Evolutionary conservation across 2,888 invertebrate species (phyloP).

Genomic region (Parnassius smintheus): DNA sequence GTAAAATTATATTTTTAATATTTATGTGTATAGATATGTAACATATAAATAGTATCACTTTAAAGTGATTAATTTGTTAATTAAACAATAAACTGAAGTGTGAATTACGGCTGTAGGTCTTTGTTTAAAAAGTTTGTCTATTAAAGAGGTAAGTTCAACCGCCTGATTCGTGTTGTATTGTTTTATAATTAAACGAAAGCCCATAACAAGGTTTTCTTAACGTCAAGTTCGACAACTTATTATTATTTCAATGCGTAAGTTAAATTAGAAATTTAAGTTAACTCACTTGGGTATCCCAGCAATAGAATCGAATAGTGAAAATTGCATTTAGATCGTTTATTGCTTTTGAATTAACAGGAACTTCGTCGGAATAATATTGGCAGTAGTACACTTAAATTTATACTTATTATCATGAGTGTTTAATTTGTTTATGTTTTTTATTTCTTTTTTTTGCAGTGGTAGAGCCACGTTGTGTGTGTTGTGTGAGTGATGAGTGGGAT

Average conservation of each 20-base stretch:
- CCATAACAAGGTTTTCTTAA: constrained; percentile 21
- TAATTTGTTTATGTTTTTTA: too few relatives aligned
- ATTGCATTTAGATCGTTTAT: constrained; percentile 26
- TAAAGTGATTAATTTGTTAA: not conserved
- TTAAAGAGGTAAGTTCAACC: constrained; percentile 24
- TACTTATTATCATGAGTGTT: too few relatives aligned
- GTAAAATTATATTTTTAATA: too few relatives aligned
- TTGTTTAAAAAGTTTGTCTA: constrained; percentile 23
- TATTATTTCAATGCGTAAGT: constrained; percentile 27
- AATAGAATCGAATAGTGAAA: constrained; percentile 23
- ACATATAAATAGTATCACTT: too few relatives aligned
- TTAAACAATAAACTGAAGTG: constrained; percentile 10
- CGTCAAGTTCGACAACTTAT: constrained; percentile 23
- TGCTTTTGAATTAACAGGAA: constrained; percentile 14
- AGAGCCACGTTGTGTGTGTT: too few relatives aligned
- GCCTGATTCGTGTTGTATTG: constrained; percentile 24
- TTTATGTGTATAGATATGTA: too few relatives aligned
- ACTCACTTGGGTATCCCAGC: constrained; percentile 18
- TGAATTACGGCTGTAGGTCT: constrained; percentile 20
- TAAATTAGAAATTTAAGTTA: constrained; percentile 24
- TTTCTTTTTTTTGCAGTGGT: too few relatives aligned
- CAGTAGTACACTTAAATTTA: not conserved
- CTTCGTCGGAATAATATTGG: constrained; percentile 5
- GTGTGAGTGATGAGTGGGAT: too few relatives aligned
- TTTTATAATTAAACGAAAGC: constrained; percentile 26